phyloP scores from a whole-genome alignment of 2,888 invertebrate genomes.

The Poecilobothrus nobilitatus region DNA sequence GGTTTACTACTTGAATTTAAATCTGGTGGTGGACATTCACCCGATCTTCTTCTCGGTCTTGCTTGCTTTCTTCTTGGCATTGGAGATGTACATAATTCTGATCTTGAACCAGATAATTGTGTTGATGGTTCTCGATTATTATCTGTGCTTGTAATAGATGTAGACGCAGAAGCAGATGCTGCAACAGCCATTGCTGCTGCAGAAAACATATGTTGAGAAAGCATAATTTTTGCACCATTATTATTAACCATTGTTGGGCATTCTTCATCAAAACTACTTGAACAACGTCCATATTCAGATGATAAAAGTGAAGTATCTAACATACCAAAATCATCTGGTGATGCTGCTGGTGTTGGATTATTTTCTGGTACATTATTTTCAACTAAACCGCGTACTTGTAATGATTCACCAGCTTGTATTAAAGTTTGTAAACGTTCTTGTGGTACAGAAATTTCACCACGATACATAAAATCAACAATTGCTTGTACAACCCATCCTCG shows the following conservation, averaged over 20 bases:
- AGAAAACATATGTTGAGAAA: slow-evolving; percentile 40
- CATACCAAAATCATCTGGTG: slow-evolving; percentile 39
- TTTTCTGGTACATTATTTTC: slow-evolving; percentile 50
- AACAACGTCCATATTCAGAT: slow-evolving; percentile 36
- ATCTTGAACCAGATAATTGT: slow-evolving; percentile 30
- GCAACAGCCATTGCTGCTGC: slow-evolving; percentile 25
- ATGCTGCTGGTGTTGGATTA: slow-evolving; percentile 42
- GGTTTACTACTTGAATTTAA: slow-evolving; percentile 40
- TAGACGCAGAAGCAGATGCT: slow-evolving; percentile 28
- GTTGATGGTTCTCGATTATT: slow-evolving; percentile 39
- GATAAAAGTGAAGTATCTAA: slow-evolving; percentile 36
- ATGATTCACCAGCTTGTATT: slow-evolving; percentile 78
- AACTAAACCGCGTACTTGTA: slow-evolving; percentile 73
- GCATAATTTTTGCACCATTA: slow-evolving; percentile 35
- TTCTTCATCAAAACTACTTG: slow-evolving; percentile 44
- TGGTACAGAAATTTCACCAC: slow-evolving; percentile 81
- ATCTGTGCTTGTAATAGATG: slow-evolving; percentile 28
- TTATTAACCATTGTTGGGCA: slow-evolving; percentile 42
- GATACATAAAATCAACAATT: slow-evolving; percentile 89
- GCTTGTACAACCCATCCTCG: slow-evolving; percentile 82
- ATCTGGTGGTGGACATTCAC: slow-evolving; percentile 61
- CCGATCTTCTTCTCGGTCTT: slow-evolving; percentile 72
- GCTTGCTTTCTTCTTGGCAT: slow-evolving; percentile 79
- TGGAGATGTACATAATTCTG: slow-evolving; percentile 62
- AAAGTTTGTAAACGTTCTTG: slow-evolving; percentile 75